phyloP scores from a whole-genome alignment of 2,888 invertebrate species.

The Hoplodrina blanda region DNA sequence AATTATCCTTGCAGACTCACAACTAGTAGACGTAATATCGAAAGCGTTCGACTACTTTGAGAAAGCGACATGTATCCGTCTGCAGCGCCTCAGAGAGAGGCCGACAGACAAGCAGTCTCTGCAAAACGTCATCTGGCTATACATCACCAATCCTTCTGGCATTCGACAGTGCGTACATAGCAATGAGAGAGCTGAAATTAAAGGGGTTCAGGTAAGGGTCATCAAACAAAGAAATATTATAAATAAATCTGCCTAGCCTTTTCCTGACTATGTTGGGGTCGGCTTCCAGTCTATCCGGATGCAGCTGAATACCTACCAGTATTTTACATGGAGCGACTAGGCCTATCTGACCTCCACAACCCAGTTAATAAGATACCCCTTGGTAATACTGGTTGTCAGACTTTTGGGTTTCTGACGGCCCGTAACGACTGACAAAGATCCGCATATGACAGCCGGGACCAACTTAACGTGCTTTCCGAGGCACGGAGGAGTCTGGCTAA shows the following conservation, averaged over 20 bases:
- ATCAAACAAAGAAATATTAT: neutral
- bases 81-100: slow-evolving; percentile 80
- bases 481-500: too few relatives aligned
- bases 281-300: too few relatives aligned
- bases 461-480: too few relatives aligned
- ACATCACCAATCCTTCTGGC: slow-evolving; percentile 84
- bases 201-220: slow-evolving; percentile 80
- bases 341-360: too few relatives aligned
- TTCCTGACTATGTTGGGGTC: too few relatives aligned
- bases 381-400: too few relatives aligned
- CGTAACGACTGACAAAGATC: too few relatives aligned
- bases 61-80: slow-evolving; percentile 82
- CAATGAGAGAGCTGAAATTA: slow-evolving; percentile 77
- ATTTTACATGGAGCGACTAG: too few relatives aligned
- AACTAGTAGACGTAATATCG: slow-evolving; percentile 75
- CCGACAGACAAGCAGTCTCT: slow-evolving; percentile 80
- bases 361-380: too few relatives aligned
- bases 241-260: neutral
- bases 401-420: too few relatives aligned
- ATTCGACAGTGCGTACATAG: slow-evolving; percentile 86
- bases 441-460: too few relatives aligned
- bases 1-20: slow-evolving; percentile 69
- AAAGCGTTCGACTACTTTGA: slow-evolving; percentile 84
- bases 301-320: too few relatives aligned
- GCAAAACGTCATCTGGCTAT: slow-evolving; percentile 80